A percentile compares a stretch with the other conserved stretches of the same genome.
These are phyloP conservation scores for Magallana nippona DNA, from an alignment of 2,888 invertebrate species.

Conservation along the genomic window DNA sequence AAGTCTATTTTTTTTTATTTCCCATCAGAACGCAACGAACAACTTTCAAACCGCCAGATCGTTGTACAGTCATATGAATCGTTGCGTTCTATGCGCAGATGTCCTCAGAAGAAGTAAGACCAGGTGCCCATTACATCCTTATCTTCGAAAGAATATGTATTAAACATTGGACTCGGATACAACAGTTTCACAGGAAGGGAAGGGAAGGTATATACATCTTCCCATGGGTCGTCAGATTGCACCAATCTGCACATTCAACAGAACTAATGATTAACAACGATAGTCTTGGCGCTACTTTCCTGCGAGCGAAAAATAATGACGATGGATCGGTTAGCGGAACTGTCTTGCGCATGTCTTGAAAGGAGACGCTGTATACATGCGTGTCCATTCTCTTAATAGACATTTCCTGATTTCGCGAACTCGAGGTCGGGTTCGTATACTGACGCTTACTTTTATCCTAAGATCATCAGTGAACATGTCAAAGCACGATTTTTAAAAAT, in stretches of 20 bases:
- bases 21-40: too few species aligned
- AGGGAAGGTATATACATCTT: slow-evolving; percentile 35
- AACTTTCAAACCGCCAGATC: too few species aligned
- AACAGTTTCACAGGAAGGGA: neutral
- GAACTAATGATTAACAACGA: slow-evolving; percentile 35
- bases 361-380: slow-evolving; percentile 34
- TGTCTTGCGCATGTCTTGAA: slow-evolving; percentile 30
- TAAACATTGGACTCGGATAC: slow-evolving; percentile 36
- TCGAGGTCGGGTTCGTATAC: too few species aligned
- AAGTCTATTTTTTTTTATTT: too few species aligned
- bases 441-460: too few species aligned
- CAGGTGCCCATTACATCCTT: neutral
- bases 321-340: slow-evolving; percentile 34
- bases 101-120: neutral
- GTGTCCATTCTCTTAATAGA: too few species aligned
- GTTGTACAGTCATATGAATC: neutral
- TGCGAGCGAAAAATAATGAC: slow-evolving; percentile 4
- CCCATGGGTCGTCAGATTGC: slow-evolving; percentile 13
- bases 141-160: slow-evolving; percentile 18
- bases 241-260: neutral
- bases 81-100: slow-evolving; percentile 44
- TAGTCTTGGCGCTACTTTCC: slow-evolving; percentile 2
- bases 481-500: too few species aligned
- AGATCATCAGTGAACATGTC: too few species aligned
- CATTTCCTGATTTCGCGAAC: too few species aligned